phyloP scores from a whole-genome alignment of 2,888 invertebrate species.

The Neelides folsomi region DNA sequence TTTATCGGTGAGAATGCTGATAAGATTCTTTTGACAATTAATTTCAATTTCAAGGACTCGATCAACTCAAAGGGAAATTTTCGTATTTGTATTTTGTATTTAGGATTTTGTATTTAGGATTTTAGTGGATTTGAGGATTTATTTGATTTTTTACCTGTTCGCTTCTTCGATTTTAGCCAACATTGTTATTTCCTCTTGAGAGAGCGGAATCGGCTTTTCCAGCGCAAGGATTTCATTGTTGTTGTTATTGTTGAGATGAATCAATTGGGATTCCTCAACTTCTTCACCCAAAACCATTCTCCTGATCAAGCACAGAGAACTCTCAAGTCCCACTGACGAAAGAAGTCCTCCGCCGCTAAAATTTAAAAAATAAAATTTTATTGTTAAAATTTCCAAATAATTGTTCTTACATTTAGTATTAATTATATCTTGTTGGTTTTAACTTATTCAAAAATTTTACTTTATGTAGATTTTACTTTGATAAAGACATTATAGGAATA shows the following conservation, averaged over 20 bases:
- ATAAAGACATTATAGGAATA: too few species aligned
- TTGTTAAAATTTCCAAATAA: too few species aligned
- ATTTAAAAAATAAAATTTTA: not conserved
- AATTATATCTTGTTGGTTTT: too few species aligned
- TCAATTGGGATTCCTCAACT: constrained; percentile 21
- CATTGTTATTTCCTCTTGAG: constrained; percentile 66
- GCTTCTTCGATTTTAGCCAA: constrained; percentile 92
- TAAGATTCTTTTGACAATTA: too few species aligned
- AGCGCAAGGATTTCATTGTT: constrained; percentile 29
- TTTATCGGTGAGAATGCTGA: too few species aligned
- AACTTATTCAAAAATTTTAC: too few species aligned
- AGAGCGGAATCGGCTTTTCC: constrained; percentile 34
- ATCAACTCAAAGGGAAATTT: too few species aligned
- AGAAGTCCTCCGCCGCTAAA: not conserved
- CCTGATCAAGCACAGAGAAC: constrained; percentile 14
- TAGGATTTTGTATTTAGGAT: too few species aligned
- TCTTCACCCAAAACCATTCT: constrained; percentile 31
- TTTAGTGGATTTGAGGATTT: constrained; percentile 5
- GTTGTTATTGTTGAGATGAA: constrained; percentile 28
- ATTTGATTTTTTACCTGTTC: constrained; percentile 48
- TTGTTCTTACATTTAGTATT: too few species aligned
- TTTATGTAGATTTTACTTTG: too few species aligned
- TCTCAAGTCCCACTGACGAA: not conserved
- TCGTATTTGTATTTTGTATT: too few species aligned
- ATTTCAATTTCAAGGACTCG: too few species aligned